Base-by-base conservation (phyloP, 1,140 invertebrate genomes). In the Tetragonula clypearis region DNA sequence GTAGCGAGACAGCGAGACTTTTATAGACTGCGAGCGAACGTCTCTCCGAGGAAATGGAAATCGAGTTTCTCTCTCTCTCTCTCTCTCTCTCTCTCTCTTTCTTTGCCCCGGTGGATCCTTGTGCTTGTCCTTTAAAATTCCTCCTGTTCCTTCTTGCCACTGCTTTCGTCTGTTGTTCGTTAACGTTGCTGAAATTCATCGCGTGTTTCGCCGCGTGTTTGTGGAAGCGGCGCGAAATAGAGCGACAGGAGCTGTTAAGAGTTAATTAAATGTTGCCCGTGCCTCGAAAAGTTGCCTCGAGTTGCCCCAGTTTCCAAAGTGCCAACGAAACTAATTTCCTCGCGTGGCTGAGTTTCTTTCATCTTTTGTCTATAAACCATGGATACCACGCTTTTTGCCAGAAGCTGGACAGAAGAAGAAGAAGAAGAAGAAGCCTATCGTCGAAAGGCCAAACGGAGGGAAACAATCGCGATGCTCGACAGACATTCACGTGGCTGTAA, bases 1-100 rank as follows among this genome's bases (percentile, higher is more conserved):
- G 55, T 8, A 9, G 19, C 19, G 41, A 49, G 41, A 49, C 41
- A 8, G 26, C 62, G n/a, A 30, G 66, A 79, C 41, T 68, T 82
- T 82, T 79, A 73, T 79, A 73, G n/a, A n/a, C 56, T 9, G 21
- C 68, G 12, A 56, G 12, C 41, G 21, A 19, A 62, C 1, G 8
- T 3, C 49, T 72, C 76, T 56, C 56, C 2, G 9, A 30, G 76
- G 68, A 65, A 65, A 72, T 84, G 82, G 68, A 79, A 72, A 84
- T 79, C 56, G 76, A 79, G 56, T 2, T 23, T 23, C 35, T 35
- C 2, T 35, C 35, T 35, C 35, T 8, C 41, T 8, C 41, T 6
- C 30, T 30, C 30, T 30, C 30, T 30, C 30, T 30, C 30, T 30
- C 30, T 30, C 30, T n/a, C n/a, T n/a, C n/a, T n/a, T n/a, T n/a